Evolutionary conservation across 2,113 vertebrate species (phyloP).

Genomic region (Syngnathoides biaculeatus): DNA sequence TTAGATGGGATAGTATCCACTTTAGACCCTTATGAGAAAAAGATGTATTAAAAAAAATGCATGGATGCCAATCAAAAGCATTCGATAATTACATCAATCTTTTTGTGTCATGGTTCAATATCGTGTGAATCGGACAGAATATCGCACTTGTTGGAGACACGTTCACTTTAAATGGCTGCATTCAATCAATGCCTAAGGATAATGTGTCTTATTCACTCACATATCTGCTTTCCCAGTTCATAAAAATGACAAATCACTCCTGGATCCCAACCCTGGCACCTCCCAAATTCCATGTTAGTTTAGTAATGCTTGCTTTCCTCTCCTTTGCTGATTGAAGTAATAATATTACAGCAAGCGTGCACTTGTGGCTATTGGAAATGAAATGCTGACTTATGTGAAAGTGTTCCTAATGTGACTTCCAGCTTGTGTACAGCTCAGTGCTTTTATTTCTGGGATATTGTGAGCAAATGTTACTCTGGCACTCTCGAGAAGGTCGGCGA

Average conservation of each 20-base stretch:
- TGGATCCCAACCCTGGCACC: slow-evolving; percentile 34
- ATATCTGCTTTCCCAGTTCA: slow-evolving; percentile 19
- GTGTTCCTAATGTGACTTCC: slow-evolving; percentile 52
- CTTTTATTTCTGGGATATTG: slow-evolving; percentile 38
- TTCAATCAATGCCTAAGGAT: background rate
- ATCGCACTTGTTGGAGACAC: background rate
- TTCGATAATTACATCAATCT: background rate
- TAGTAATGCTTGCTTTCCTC: slow-evolving; percentile 19
- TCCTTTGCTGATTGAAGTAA: slow-evolving; percentile 30
- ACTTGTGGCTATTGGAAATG: slow-evolving; percentile 22
- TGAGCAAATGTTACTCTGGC: slow-evolving; percentile 47
- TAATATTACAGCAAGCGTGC: slow-evolving; percentile 33
- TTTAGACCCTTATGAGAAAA: no score
- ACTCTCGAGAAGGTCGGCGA: slow-evolving; percentile 23
- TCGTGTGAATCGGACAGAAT: background rate
- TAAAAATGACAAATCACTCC: slow-evolving; percentile 43
- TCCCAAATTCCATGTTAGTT: slow-evolving; percentile 41
- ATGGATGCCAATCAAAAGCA: background rate
- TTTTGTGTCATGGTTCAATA: background rate
- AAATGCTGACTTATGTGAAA: slow-evolving; percentile 27
- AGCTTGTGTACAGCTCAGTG: slow-evolving; percentile 40
- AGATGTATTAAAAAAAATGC: no score
- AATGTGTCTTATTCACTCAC: background rate
- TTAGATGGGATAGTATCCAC: background rate
- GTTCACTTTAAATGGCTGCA: background rate